Evolutionary conservation across 2,888 invertebrate species (phyloP).

Genomic region (Auanema sp.): DNA sequence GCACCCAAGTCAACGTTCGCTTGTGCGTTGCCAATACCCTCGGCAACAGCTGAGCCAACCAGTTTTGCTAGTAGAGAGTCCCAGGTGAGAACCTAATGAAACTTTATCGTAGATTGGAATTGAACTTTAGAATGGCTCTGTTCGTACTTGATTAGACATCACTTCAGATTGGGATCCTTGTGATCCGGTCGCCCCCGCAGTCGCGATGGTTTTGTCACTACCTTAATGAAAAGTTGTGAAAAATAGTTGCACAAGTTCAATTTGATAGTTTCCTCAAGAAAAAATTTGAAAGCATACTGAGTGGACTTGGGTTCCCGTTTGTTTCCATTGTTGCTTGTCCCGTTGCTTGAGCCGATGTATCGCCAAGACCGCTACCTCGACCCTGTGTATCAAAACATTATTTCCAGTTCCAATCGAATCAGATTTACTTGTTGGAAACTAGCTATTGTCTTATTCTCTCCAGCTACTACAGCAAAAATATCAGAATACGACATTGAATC

Average conservation of each 20-base stretch:
- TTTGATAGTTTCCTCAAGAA: background rate
- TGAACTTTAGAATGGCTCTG: background rate
- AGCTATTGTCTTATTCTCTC: constrained; percentile 31
- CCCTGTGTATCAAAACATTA: constrained; percentile 26
- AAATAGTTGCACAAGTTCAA: no score
- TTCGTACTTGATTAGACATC: constrained; percentile 16
- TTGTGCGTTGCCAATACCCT: constrained; percentile 50
- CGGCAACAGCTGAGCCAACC: constrained; percentile 37
- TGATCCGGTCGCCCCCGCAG: constrained; percentile 49
- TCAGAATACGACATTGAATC: constrained; percentile 38
- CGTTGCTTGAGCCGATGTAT: constrained; percentile 31
- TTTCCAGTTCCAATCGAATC: background rate
- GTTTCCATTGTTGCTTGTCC: constrained; percentile 27
- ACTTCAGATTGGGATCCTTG: constrained; percentile 36
- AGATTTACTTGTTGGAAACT: constrained; percentile 24
- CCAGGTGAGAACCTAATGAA: constrained; percentile 38
- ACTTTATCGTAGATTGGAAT: background rate
- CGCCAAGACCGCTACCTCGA: constrained; percentile 38
- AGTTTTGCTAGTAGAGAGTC: constrained; percentile 40
- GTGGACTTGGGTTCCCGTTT: constrained; percentile 4
- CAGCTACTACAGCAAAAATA: constrained; percentile 42
- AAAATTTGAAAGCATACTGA: constrained; percentile 4
- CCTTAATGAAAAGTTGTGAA: constrained; percentile 14
- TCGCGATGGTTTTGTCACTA: constrained; percentile 32
- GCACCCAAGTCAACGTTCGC: constrained; percentile 44